Evolutionary conservation across 2,797 vertebrate species (phyloP), one percentile per base, ranked within the genome.

Genomic region (Euthynnus affinis): DNA sequence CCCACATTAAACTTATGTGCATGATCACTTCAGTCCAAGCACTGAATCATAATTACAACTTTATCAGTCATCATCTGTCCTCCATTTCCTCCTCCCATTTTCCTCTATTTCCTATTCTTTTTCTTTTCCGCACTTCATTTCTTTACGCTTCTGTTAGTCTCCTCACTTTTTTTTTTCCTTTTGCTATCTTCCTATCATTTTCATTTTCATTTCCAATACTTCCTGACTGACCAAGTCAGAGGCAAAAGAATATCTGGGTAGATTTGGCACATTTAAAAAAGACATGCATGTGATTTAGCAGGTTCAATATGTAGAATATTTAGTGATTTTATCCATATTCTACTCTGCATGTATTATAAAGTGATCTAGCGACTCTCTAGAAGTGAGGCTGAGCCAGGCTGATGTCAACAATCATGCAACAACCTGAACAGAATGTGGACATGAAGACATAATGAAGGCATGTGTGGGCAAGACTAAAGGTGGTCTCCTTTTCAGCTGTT

Each of bases 31-130:
- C 20, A 61, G 57, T 58, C 46, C 61, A 63, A 32, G 57, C 49
- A 68, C 4, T 65, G 29, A 72, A 55, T 76, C 44, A 69, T 76
- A 53, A 66, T 69, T 52, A 46, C n/a, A 69, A 27, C 37, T 57
- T 60, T 57, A 68, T 70, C 59, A 40, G 52, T 68, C 29, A 18
- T 46, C 22, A 49, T 68, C 29, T 49, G 13, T 37, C 17, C 25
- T 37, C 22, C 2, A 1, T 34, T 29, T 53, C 58, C 22, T 42
- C 27, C 40, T 6, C 32, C 48, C 18, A n/a, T 9, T 57, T 37
- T 17, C 17, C 51, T 61, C 18, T 20, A 15, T 61, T 55, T 42
- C 60, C 25, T n/a, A 4, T 61, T 55, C 51, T 58, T 69, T 40
- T 53, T n/a, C 15, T 12, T 18, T 44, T 80, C 32, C n/a, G n/a